These are phyloP conservation scores for Pitta sordida DNA, from an alignment of 2,113 vertebrate species.

Conservation along the genomic window DNA sequence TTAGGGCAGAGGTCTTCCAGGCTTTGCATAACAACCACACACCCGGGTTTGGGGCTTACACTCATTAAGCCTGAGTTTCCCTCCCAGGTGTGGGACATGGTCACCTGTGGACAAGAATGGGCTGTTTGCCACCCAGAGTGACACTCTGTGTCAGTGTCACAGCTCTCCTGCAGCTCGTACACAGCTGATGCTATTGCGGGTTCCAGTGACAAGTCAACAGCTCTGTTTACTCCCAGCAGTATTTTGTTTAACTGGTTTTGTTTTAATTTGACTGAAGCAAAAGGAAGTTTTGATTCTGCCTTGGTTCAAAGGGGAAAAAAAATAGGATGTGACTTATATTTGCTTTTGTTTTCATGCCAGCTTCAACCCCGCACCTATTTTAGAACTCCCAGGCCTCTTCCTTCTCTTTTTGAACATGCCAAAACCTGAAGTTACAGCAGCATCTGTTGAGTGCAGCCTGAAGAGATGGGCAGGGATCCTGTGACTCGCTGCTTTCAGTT, in stretches of 20 bases:
- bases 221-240: not conserved
- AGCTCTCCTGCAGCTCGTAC: not conserved
- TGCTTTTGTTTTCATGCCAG: constrained; percentile 43
- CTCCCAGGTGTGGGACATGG: fast-evolving
- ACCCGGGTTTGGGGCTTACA: fast-evolving
- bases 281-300: constrained; percentile 44
- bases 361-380: not conserved
- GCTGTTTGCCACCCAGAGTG: no score
- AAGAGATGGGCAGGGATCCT: not conserved
- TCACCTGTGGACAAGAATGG: fast-evolving
- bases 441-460: not conserved
- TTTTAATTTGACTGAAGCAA: constrained; percentile 2
- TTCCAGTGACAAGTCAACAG: not conserved
- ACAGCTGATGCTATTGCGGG: fast-evolving
- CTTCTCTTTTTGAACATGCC: not conserved
- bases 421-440: not conserved
- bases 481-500: not conserved
- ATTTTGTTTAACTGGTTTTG: not conserved
- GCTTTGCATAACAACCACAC: not conserved
- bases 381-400: not conserved
- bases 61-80: not conserved
- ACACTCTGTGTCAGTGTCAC: fast-evolving
- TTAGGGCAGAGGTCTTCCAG: fast-evolving
- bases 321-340: constrained; percentile 30
- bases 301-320: not conserved